Conservation (phyloP, 2,888 invertebrate genomes). For the Cataglyphis albicans region DNA sequence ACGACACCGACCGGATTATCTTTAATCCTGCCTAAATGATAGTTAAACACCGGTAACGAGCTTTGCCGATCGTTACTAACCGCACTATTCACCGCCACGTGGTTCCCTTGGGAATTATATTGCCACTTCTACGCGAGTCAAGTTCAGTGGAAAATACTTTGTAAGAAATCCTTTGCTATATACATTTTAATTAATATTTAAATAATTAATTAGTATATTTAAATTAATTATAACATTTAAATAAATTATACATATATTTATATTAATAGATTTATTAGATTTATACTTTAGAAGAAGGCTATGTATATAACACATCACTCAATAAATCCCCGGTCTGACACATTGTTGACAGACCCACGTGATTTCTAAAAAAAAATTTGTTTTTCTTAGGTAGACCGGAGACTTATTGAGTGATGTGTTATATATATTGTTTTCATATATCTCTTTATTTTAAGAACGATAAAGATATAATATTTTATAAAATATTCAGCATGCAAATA, state of each 20-base stretch:
- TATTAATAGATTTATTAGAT: neutral
- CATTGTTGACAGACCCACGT: too few relatives aligned
- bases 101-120: slow-evolving; percentile 28
- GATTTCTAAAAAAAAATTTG: too few relatives aligned
- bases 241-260: neutral
- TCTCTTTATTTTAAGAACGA: neutral
- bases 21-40: slow-evolving; percentile 80
- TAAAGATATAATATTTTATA: neutral
- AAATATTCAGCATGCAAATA: neutral
- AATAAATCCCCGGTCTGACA: too few relatives aligned
- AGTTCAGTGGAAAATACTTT: neutral
- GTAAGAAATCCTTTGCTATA: neutral
- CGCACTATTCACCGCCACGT: slow-evolving; percentile 35
- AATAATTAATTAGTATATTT: neutral
- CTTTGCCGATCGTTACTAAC: slow-evolving; percentile 55
- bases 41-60: slow-evolving; percentile 78
- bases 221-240: too few relatives aligned
- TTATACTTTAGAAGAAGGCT: too few relatives aligned
- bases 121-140: neutral
- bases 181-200: neutral
- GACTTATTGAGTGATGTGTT: too few relatives aligned
- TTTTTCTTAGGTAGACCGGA: too few relatives aligned
- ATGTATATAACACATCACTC: too few relatives aligned
- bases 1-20: slow-evolving; percentile 76
- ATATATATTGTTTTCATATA: neutral